Percentiles rank a stretch among this genome's conserved stretches.
These are phyloP conservation scores for Patiria miniata DNA, from an alignment of 35 echinoderm and acorn worm genomes.

Conservation along the genomic window DNA sequence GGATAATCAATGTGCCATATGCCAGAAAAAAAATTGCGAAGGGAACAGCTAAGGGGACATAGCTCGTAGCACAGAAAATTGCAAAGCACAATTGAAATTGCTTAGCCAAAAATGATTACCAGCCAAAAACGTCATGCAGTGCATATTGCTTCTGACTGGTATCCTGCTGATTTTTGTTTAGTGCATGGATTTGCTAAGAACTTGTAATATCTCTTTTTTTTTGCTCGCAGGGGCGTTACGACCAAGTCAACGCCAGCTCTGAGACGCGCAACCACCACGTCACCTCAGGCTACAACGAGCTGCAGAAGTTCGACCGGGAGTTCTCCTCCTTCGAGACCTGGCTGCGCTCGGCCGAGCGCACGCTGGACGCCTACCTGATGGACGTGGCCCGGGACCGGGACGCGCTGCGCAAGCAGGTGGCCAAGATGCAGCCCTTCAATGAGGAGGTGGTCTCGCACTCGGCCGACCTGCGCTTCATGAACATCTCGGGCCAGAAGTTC, in stretches of 20 bases:
- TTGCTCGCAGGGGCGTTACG: constrained; percentile 55
- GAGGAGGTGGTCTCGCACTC: constrained; percentile 94
- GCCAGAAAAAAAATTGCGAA: too few species aligned
- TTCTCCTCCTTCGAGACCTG: constrained; percentile 87
- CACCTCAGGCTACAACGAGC: constrained; percentile 74
- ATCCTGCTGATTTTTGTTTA: too few species aligned
- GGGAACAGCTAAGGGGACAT: too few species aligned
- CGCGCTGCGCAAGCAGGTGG: constrained; percentile 75
- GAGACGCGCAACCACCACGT: constrained; percentile 73
- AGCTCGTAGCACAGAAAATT: too few species aligned
- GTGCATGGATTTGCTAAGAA: not conserved
- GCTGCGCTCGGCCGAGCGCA: constrained; percentile 86
- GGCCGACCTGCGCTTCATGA: constrained; percentile 95
- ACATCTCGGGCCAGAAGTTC: constrained; percentile 97
- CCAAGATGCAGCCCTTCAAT: constrained; percentile 90
- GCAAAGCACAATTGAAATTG: too few species aligned
- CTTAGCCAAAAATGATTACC: too few species aligned
- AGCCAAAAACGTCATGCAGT: too few species aligned
- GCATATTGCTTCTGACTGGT: too few species aligned
- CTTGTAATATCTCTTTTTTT: too few species aligned
- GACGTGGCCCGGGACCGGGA: constrained; percentile 87
- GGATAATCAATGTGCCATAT: too few species aligned
- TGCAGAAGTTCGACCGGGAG: constrained; percentile 96
- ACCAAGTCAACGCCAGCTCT: constrained; percentile 67
- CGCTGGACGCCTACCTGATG: constrained; percentile 79